phyloP scores from a whole-genome alignment of 37 sponge, comb jelly and placozoan species.

The Halichondria panicea region DNA sequence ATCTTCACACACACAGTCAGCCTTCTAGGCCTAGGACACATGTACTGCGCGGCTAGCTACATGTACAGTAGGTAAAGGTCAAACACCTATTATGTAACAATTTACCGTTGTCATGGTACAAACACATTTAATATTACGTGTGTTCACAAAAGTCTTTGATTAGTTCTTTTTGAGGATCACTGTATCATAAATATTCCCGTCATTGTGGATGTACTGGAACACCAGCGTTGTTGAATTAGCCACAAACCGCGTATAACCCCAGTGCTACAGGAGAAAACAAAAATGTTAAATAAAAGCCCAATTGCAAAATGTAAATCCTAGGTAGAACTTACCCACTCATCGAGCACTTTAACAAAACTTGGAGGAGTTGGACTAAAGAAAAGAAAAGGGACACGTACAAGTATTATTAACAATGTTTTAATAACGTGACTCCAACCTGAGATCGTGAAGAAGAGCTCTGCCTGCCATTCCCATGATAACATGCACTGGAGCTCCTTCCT shows the following conservation, averaged over 20 bases:
- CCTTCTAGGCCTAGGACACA: too few relatives aligned
- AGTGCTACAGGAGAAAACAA: conserved; percentile 37
- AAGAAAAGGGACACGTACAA: too few relatives aligned
- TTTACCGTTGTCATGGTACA: too few relatives aligned
- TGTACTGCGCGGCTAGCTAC: too few relatives aligned
- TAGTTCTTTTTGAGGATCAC: conserved; percentile 30
- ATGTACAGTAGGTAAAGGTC: too few relatives aligned
- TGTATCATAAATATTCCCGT: conserved; percentile 43
- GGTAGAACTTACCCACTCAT: conserved; percentile 14
- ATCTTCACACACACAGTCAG: too few relatives aligned
- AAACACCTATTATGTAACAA: too few relatives aligned
- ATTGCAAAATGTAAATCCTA: not conserved
- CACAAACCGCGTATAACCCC: conserved; percentile 55
- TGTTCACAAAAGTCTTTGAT: not conserved
- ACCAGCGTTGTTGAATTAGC: conserved; percentile 50
- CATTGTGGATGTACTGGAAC: conserved; percentile 70
- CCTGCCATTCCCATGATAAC: conserved; percentile 60
- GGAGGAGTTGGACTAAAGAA: conserved; percentile 24
- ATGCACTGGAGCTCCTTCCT: conserved; percentile 26
- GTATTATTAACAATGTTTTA: not conserved
- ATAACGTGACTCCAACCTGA: conserved; percentile 1
- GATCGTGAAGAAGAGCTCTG: conserved; percentile 9
- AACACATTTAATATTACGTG: not conserved
- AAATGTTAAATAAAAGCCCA: not conserved
- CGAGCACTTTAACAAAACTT: conserved; percentile 17